These are phyloP conservation scores for Numenius arquata DNA, from an alignment of 2,113 vertebrate genomes.

Conservation along the genomic window DNA sequence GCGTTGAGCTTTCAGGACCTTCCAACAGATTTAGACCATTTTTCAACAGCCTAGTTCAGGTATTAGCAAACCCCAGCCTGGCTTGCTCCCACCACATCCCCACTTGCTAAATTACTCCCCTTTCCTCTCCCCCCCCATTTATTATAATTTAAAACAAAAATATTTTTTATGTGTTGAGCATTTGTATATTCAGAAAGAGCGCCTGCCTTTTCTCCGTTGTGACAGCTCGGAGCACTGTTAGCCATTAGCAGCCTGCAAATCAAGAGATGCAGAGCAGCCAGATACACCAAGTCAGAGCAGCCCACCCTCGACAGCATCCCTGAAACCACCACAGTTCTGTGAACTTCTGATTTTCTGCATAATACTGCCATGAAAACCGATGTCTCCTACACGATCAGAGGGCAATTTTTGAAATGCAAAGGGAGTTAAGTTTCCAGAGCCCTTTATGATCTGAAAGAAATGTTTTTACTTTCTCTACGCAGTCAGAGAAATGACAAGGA, in stretches of 20 bases:
- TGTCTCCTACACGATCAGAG: neutral
- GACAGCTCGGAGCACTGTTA: neutral
- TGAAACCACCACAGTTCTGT: neutral
- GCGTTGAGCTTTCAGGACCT: neutral
- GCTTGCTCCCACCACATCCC: neutral
- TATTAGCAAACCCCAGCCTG: neutral
- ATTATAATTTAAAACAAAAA: neutral
- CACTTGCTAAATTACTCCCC: neutral
- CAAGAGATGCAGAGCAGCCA: neutral
- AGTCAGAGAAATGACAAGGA: neutral
- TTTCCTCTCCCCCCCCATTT: neutral
- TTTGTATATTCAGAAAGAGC: neutral
- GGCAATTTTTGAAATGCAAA: neutral
- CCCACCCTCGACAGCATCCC: neutral
- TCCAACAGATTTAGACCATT: neutral
- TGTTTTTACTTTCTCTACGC: neutral
- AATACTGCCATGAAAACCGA: neutral
- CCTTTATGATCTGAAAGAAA: neutral
- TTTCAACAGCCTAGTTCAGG: neutral
- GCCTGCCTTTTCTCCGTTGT: neutral
- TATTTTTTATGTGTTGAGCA: neutral
- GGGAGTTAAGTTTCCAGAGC: neutral
- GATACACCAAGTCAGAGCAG: neutral
- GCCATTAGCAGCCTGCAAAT: neutral
- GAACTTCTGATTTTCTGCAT: neutral